Evolutionary conservation across 2,113 vertebrate genomes (phyloP), one percentile per base, ranked within the genome.

Genomic region (Pelecanus crispus): DNA sequence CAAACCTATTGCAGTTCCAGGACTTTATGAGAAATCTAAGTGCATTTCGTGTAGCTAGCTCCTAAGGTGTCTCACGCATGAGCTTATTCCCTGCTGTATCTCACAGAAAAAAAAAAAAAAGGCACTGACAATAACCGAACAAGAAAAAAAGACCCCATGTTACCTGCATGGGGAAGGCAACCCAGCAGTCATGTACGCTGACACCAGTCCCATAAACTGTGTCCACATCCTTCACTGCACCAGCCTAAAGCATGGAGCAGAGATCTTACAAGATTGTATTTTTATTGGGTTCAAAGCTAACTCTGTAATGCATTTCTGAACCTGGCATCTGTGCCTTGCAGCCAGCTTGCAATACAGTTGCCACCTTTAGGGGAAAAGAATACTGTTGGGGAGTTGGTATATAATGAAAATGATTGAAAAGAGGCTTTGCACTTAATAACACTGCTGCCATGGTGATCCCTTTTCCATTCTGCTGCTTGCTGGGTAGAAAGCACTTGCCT

Each of bases 371-470:
- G 88, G 94, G 68, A 90, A 92, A 92, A 65, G 84, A 88, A 84
- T 65, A 53, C 63, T 77, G 47, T n/a, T 78, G 61, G 65, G 74
- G 87, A 95, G 92, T 81, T 67, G 81, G 86, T 86, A 65, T 81
- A 21, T 77, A 88, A 97, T 34, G 72, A 91, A 96, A 96, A 95
- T 88, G 72, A 96, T 68, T 88, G 95, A 94, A 97, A 96, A 94
- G 96, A 95, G 94, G 89, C 84, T 96, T 97, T 96, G 91, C 91
- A 73, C 92, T 95, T 93, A 94, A 93, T 96, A 95, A 91, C 50
- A 16, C 72, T 71, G 95, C 97, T 97, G 90, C 94, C 96, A 97
- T 97, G 96, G 96, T 95, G 97, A 97, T 97, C 88, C 83, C 82
- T 82, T 52, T 89, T 84, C 94, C 83, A 81, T 92, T 92, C 93